These are phyloP conservation scores for Ammodramus savannarum DNA, from an alignment of 2,113 vertebrate genomes.

Conservation along the genomic window DNA sequence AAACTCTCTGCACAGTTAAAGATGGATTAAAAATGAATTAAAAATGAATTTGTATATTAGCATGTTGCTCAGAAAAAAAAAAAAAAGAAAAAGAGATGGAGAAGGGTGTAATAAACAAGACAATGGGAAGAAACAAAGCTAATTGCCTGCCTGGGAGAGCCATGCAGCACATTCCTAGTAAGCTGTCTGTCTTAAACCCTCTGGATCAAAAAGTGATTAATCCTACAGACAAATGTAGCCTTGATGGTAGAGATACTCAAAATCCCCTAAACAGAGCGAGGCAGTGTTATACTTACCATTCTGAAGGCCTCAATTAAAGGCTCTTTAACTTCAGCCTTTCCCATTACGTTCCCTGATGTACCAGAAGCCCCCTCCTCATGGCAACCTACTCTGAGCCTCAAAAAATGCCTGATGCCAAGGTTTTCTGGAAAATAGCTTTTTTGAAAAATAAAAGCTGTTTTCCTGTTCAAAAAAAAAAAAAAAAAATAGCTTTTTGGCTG, in stretches of 20 bases:
- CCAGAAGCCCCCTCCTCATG: background rate
- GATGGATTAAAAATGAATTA: background rate
- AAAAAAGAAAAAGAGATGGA: background rate
- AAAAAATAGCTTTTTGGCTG: background rate
- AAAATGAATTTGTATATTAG: background rate
- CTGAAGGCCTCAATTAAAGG: conserved; percentile 54
- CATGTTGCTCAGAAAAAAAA: background rate
- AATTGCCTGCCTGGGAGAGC: conserved; percentile 48
- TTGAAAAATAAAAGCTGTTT: background rate
- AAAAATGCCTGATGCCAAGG: background rate
- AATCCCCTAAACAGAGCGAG: conserved; percentile 34
- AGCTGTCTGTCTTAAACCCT: conserved; percentile 65
- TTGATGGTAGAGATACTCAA: conserved; percentile 55
- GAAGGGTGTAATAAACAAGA: conserved; percentile 18
- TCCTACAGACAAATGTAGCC: conserved; percentile 62
- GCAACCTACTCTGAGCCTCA: background rate
- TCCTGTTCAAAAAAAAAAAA: background rate
- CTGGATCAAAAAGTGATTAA: conserved; percentile 68
- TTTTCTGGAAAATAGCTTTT: background rate
- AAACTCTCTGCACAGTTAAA: background rate
- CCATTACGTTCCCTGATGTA: background rate
- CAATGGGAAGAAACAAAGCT: conserved; percentile 33
- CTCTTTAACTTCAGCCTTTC: conserved; percentile 41
- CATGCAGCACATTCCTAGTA: conserved; percentile 21
- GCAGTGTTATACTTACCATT: conserved; percentile 18